Conservation (phyloP, 2,888 invertebrate genomes). For the Torymus texanus region DNA sequence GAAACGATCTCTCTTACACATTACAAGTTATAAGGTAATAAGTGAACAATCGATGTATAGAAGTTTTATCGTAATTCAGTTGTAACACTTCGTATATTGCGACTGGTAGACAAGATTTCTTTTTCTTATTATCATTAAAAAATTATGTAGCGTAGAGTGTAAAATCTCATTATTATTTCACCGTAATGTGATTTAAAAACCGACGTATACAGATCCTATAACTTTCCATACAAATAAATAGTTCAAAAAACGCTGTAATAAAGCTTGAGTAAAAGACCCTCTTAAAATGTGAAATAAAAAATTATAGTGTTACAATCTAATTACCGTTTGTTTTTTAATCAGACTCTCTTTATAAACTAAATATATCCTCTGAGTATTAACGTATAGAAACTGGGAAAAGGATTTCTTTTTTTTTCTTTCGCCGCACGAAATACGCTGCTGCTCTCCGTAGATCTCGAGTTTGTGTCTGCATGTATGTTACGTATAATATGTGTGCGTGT, state of each 20-base stretch:
- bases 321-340: slow-evolving; percentile 27
- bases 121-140: too few relatives aligned
- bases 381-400: slow-evolving; percentile 29
- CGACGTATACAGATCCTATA: too few relatives aligned
- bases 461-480: neutral
- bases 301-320: slow-evolving; percentile 38
- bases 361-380: slow-evolving; percentile 52
- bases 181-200: too few relatives aligned
- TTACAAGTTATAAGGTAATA: slow-evolving; percentile 35
- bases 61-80: slow-evolving; percentile 36
- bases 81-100: slow-evolving; percentile 29
- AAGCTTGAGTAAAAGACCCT: neutral
- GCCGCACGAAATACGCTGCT: slow-evolving; percentile 2
- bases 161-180: too few relatives aligned
- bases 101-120: slow-evolving; percentile 25
- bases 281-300: slow-evolving; percentile 19
- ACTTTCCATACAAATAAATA: slow-evolving; percentile 13
- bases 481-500: slow-evolving; percentile 9
- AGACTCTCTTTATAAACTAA: slow-evolving; percentile 45
- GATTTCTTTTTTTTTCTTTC: neutral
- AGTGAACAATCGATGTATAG: slow-evolving; percentile 50
- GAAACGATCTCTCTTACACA: slow-evolving; percentile 35
- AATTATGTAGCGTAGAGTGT: too few relatives aligned
- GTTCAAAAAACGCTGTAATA: neutral
- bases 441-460: neutral